Evolutionary conservation across 2,888 invertebrate genomes (phyloP).

Genomic region (Oligia strigilis): DNA sequence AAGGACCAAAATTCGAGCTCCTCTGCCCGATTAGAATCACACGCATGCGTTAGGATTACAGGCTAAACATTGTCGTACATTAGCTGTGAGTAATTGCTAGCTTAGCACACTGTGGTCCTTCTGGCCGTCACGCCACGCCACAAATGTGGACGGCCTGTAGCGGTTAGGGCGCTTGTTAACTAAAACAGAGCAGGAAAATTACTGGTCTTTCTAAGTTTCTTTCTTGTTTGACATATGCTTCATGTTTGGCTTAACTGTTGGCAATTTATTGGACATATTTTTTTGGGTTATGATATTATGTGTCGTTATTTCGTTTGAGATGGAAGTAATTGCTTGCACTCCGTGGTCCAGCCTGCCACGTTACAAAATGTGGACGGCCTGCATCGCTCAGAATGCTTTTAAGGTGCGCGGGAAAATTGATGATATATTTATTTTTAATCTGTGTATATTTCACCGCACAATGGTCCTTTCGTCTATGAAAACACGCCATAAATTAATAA

Average conservation of each 20-base stretch:
- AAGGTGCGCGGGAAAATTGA: background rate
- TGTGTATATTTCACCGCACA: background rate
- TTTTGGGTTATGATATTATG: background rate
- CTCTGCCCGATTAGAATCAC: conserved; percentile 59
- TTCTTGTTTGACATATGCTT: background rate
- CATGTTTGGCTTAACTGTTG: background rate
- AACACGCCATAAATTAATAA: background rate
- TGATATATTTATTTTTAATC: background rate
- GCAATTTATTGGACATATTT: background rate
- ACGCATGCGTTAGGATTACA: conserved; percentile 74
- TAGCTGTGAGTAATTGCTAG: conserved; percentile 81
- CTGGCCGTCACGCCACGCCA: conserved; percentile 58
- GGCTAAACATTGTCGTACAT: conserved; percentile 75
- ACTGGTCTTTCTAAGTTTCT: conserved; percentile 23
- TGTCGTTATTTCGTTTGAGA: background rate
- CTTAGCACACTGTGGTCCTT: conserved; percentile 73
- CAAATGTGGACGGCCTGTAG: conserved; percentile 43
- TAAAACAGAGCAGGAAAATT: conserved; percentile 21
- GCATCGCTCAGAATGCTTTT: background rate
- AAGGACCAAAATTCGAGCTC: conserved; percentile 25
- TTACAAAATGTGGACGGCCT: conserved; percentile 27
- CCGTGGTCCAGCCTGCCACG: conserved; percentile 45
- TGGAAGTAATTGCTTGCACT: background rate
- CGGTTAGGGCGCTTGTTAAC: conserved; percentile 33
- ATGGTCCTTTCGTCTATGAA: too few species aligned